A percentile compares a stretch with the other conserved stretches of the same genome.
Conservation (phyloP, 2,888 invertebrate species). For the Horisme vitalbata region DNA sequence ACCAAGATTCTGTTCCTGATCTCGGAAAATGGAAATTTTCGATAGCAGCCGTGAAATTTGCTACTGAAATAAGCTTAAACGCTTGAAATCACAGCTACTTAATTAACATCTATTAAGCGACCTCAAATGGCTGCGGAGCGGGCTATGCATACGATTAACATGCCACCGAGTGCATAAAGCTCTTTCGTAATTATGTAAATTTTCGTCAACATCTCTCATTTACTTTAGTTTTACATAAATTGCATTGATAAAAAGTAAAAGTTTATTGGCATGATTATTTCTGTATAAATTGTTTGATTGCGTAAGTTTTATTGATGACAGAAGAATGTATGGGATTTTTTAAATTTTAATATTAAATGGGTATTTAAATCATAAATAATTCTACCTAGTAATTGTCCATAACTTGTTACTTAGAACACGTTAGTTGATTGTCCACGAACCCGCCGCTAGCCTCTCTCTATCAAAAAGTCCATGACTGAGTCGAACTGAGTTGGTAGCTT, state of each 20-base stretch:
- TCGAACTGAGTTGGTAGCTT: too few species aligned
- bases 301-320: background rate
- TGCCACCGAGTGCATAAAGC: conserved; percentile 55
- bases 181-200: conserved; percentile 68
- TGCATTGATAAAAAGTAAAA: conserved; percentile 33
- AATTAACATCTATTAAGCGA: conserved; percentile 51
- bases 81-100: conserved; percentile 36
- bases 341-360: too few species aligned
- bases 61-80: conserved; percentile 23
- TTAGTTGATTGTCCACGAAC: too few species aligned
- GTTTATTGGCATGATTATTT: conserved; percentile 20
- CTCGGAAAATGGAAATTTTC: background rate
- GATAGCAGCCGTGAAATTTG: conserved; percentile 5
- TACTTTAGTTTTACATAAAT: conserved; percentile 48
- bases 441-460: too few species aligned
- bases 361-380: too few species aligned
- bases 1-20: too few species aligned
- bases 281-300: conserved; percentile 19
- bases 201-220: conserved; percentile 54
- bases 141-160: conserved; percentile 61
- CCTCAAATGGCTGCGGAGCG: conserved; percentile 45
- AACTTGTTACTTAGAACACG: too few species aligned
- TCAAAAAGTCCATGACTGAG: too few species aligned
- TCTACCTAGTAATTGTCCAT: too few species aligned
- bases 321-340: too few species aligned